phyloP scores from a whole-genome alignment of 2,113 vertebrate species.

The Hypocryptadius cinnamomeus region DNA sequence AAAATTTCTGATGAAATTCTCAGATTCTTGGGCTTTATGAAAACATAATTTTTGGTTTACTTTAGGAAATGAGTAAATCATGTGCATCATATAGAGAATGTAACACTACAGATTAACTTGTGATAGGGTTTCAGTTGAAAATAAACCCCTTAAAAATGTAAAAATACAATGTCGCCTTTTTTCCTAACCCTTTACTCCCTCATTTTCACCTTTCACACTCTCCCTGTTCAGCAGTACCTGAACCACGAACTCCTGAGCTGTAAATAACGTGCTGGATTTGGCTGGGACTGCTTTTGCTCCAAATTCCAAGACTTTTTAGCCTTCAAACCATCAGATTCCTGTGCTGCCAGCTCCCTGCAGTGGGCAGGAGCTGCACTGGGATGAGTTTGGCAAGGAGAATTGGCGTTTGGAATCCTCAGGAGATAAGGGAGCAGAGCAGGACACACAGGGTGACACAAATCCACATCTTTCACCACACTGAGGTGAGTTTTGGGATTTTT shows the following conservation, averaged over 20 bases:
- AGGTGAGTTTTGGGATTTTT: background rate
- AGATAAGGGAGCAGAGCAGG: background rate
- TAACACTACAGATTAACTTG: background rate
- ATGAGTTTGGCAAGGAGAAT: background rate
- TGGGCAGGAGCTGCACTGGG: background rate
- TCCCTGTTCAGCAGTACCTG: background rate
- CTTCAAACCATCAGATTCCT: background rate
- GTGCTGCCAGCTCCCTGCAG: background rate
- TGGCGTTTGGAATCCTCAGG: background rate
- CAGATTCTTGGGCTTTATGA: background rate
- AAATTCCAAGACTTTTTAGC: background rate
- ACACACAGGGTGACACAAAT: background rate
- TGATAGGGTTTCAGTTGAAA: background rate
- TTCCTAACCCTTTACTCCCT: background rate
- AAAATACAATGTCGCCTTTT: background rate
- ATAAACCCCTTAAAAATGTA: background rate
- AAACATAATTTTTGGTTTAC: background rate
- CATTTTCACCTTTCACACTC: background rate
- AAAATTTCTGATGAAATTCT: background rate
- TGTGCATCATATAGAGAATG: rapidly evolving
- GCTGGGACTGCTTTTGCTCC: background rate
- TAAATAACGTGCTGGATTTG: background rate
- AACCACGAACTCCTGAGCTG: background rate
- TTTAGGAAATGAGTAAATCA: background rate
- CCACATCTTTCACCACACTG: background rate